Evolutionary conservation across 2,797 vertebrate species (phyloP).

Genomic region (Phylloscopus collybita): DNA sequence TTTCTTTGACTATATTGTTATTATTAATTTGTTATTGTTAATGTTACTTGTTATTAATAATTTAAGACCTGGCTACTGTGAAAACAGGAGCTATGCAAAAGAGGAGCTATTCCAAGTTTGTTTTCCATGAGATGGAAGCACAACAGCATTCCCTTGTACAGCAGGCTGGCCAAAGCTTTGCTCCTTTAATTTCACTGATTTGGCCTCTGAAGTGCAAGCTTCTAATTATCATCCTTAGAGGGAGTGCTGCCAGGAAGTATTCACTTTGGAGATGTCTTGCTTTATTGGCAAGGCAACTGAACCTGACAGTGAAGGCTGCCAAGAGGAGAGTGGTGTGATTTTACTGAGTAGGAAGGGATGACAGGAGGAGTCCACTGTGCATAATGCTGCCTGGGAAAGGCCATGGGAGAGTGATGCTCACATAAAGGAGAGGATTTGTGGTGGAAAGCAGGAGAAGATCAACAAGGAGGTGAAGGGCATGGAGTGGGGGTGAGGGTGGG

Average conservation of each 20-base stretch:
- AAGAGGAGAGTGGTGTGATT: slow-evolving; percentile 13
- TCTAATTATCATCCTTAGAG: slow-evolving; percentile 52
- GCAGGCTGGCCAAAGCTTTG: neutral
- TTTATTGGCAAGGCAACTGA: slow-evolving; percentile 50
- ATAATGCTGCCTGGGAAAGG: slow-evolving; percentile 34
- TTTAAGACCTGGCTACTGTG: neutral
- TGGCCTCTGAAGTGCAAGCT: slow-evolving; percentile 22
- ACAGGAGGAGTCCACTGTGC: slow-evolving; percentile 11
- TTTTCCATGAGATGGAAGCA: neutral
- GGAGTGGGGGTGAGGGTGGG: neutral
- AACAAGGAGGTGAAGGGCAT: neutral
- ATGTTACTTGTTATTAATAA: neutral
- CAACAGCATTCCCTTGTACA: neutral
- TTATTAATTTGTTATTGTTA: neutral
- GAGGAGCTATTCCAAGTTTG: neutral
- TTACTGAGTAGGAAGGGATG: slow-evolving; percentile 27
- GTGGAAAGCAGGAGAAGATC: neutral
- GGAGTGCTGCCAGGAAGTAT: slow-evolving; percentile 35
- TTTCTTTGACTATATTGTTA: neutral
- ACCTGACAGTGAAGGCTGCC: slow-evolving; percentile 26
- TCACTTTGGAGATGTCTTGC: slow-evolving; percentile 45
- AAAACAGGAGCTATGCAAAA: neutral
- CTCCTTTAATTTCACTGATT: slow-evolving; percentile 30
- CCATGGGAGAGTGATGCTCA: slow-evolving; percentile 4
- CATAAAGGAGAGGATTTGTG: neutral